Evolutionary conservation across 2,113 vertebrate genomes (phyloP), one percentile per base, ranked within the genome.

Genomic region (Plotosus lineatus): DNA sequence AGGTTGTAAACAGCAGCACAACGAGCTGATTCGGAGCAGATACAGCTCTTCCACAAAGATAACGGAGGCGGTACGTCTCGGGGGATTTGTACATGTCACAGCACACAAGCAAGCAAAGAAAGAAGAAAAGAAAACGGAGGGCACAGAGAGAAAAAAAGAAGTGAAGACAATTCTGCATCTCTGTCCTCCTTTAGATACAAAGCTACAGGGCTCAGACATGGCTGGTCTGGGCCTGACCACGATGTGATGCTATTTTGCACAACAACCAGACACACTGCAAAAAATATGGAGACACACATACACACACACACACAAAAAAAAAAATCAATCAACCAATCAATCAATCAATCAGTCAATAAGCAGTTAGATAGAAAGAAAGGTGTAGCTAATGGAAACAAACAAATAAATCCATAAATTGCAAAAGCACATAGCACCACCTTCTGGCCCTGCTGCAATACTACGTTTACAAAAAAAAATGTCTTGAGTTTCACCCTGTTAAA

Each of bases 1-100:
- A 28, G 28, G 65, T 56, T 66, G 50, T 48, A 46, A 79, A 74
- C 80, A 75, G 72, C 79, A 83, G 65, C 77, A 60, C 44, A 73
- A 66, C 46, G 9, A 33, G 50, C 56, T 85, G 82, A 87, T 86
- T 80, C 71, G 36, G 48, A 80, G 76, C 66, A 75, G 77, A 75
- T 48, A 83, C 66, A 78, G 23, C 71, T 63, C 56, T 77, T 51
- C 80, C 78, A 84, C 56, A 79, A 23, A 81, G 77, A 66, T 86
- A 83, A 78, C 55, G 56, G 36, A 71, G 66, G 73, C 75, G 12
- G 28, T 31, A 46, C 60, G 58, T 53, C 80, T 82, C 69, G 31
- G 7, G 80, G 81, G 84, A 83, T 73, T 79, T 83, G 21, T 36
- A 78, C 69, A 79, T 81, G 83, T 53, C 46, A 74, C 44, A 79